Evolutionary conservation across 2,113 vertebrate species (phyloP).

Genomic region (Esox niger): DNA sequence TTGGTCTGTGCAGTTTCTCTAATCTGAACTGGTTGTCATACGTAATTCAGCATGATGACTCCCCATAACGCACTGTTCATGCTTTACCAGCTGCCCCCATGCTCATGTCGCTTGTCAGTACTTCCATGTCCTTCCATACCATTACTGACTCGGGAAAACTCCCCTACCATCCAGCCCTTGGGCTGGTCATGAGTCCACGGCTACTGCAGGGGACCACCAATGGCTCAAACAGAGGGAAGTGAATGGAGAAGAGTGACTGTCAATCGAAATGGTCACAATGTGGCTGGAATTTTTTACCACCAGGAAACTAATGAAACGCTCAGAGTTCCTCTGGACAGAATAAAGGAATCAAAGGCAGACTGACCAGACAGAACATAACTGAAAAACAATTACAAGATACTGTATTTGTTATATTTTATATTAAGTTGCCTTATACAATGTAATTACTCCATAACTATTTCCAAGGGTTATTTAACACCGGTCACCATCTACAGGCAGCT

Average conservation of each 20-base stretch:
- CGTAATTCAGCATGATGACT: conserved; percentile 1
- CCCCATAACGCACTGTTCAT: conserved; percentile 28
- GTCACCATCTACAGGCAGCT: too few species aligned
- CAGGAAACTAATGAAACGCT: conserved; percentile 42
- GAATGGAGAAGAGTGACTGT: conserved; percentile 45
- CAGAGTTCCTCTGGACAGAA: conserved; percentile 42
- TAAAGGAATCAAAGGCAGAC: conserved; percentile 29
- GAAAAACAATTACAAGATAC: background rate
- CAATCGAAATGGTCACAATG: conserved; percentile 37
- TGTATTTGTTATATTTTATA: background rate
- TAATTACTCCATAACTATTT: too few species aligned
- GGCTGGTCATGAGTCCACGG: conserved; percentile 56
- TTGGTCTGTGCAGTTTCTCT: background rate
- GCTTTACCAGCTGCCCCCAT: conserved; percentile 63
- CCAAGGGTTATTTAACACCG: too few species aligned
- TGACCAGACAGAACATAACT: conserved; percentile 13
- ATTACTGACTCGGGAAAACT: conserved; percentile 53
- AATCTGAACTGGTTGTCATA: background rate
- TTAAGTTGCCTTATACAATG: too few species aligned
- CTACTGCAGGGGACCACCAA: conserved; percentile 49
- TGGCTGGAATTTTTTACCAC: conserved; percentile 44
- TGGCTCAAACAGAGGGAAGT: conserved; percentile 49
- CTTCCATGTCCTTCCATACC: conserved; percentile 39
- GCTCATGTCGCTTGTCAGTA: conserved; percentile 58
- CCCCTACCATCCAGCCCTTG: conserved; percentile 54